Evolutionary conservation across 2,113 vertebrate species (phyloP).

Genomic region (Epinephelus lanceolatus): DNA sequence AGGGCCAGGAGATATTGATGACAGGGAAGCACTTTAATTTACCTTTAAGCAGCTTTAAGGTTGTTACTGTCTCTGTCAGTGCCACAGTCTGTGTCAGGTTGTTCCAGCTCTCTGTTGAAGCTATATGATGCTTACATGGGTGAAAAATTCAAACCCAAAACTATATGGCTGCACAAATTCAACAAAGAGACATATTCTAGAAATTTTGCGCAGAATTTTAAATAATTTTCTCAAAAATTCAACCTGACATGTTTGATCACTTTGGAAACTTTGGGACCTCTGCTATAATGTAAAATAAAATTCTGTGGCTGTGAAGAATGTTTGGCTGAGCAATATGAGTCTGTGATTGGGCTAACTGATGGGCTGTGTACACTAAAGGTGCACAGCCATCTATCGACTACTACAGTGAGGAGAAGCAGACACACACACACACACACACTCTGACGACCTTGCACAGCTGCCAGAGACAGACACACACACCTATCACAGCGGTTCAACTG

Average conservation of each 20-base stretch:
- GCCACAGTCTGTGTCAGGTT: background rate
- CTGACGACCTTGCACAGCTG: conserved; percentile 51
- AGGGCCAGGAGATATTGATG: background rate
- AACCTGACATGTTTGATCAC: background rate
- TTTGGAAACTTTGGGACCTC: background rate
- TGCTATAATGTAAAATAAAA: background rate
- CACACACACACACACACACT: conserved; percentile 22
- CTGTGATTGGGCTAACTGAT: background rate
- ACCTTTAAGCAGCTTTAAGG: background rate
- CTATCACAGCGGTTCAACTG: conserved; percentile 24
- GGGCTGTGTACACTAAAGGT: conserved; percentile 10
- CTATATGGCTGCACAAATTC: background rate
- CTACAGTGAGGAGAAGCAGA: conserved; percentile 7
- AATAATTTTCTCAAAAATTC: background rate
- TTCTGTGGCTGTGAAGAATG: background rate
- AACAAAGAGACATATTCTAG: background rate
- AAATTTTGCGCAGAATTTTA: background rate
- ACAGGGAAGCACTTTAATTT: background rate
- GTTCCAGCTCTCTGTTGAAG: background rate
- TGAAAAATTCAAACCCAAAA: background rate
- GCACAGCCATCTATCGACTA: background rate
- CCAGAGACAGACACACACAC: conserved; percentile 41
- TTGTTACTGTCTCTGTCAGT: background rate
- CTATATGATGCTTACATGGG: background rate
- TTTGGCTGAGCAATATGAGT: background rate